phyloP scores from a whole-genome alignment of 37 sponge, comb jelly and placozoan species.

The Geodia barretti region DNA sequence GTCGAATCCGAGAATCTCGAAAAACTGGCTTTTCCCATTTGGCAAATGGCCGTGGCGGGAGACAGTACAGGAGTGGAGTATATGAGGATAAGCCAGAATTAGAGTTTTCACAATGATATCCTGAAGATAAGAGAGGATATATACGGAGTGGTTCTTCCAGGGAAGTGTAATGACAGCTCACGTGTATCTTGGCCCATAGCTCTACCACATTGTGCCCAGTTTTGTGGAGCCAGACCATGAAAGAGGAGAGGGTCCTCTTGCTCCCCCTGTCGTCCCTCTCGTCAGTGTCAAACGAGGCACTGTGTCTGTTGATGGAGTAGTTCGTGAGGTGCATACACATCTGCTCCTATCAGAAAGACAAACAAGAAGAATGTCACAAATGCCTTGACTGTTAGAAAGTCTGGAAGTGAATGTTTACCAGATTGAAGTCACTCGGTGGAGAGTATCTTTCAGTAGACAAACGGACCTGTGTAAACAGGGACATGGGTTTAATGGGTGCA shows the following conservation, averaged over 20 bases:
- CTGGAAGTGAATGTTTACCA: slow-evolving; percentile 29
- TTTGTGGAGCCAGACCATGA: slow-evolving; percentile 72
- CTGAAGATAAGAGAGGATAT: slow-evolving; percentile 16
- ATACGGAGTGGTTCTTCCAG: not conserved
- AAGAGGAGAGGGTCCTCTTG: slow-evolving; percentile 79
- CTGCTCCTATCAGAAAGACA: slow-evolving; percentile 28
- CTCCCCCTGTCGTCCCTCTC: slow-evolving; percentile 75
- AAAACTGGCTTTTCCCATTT: slow-evolving; percentile 61
- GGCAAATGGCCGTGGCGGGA: slow-evolving; percentile 65
- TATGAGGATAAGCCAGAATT: slow-evolving; percentile 71
- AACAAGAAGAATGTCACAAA: no score
- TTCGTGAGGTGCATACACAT: slow-evolving; percentile 94
- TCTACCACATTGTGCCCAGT: slow-evolving; percentile 73
- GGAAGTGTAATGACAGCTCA: slow-evolving; percentile 15
- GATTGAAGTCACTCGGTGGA: slow-evolving; percentile 66
- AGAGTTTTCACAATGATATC: slow-evolving; percentile 90
- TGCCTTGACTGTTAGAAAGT: not conserved
- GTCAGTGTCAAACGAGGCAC: slow-evolving; percentile 61
- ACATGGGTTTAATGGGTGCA: not conserved
- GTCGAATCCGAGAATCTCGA: slow-evolving; percentile 93
- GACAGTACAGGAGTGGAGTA: slow-evolving; percentile 78
- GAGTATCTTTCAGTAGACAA: slow-evolving; percentile 56
- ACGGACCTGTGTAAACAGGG: slow-evolving; percentile 36
- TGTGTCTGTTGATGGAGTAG: slow-evolving; percentile 94
- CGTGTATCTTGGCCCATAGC: slow-evolving; percentile 85